Evolutionary conservation across 30 jellyfish, hydroid and myxozoan species (phyloP).

Genomic region (Aurelia sp.): DNA sequence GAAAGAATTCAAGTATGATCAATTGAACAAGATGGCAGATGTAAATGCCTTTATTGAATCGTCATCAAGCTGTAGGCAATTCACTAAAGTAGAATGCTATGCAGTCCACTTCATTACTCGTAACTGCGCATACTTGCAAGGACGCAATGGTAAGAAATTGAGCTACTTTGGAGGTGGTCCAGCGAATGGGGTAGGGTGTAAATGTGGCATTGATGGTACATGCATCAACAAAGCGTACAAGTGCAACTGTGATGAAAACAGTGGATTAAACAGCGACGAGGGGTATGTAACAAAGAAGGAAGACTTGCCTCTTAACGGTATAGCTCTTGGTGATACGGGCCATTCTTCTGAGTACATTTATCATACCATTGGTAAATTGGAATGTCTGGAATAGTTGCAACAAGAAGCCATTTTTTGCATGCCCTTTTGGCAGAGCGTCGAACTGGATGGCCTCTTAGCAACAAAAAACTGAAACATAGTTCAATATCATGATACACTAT

Average conservation of each 20-base stretch:
- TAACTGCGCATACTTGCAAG: background rate
- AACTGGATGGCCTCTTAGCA: too few species aligned
- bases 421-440: too few species aligned
- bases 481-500: too few species aligned
- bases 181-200: constrained; percentile 49
- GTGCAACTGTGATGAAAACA: constrained; percentile 46
- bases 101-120: background rate
- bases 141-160: constrained; percentile 18
- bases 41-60: too few species aligned
- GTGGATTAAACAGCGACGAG: background rate
- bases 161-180: constrained; percentile 63
- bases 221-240: background rate
- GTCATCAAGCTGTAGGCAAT: too few species aligned
- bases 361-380: constrained; percentile 12
- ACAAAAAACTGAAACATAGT: too few species aligned
- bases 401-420: too few species aligned
- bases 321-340: constrained; percentile 23
- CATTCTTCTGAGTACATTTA: background rate
- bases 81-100: too few species aligned
- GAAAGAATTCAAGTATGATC: too few species aligned
- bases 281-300: constrained; percentile 32
- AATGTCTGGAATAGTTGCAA: background rate
- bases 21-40: too few species aligned
- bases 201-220: constrained; percentile 31
- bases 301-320: constrained; percentile 18